Conservation (phyloP, 2,113 vertebrate genomes). For the Aspiorhynchus laticeps region DNA sequence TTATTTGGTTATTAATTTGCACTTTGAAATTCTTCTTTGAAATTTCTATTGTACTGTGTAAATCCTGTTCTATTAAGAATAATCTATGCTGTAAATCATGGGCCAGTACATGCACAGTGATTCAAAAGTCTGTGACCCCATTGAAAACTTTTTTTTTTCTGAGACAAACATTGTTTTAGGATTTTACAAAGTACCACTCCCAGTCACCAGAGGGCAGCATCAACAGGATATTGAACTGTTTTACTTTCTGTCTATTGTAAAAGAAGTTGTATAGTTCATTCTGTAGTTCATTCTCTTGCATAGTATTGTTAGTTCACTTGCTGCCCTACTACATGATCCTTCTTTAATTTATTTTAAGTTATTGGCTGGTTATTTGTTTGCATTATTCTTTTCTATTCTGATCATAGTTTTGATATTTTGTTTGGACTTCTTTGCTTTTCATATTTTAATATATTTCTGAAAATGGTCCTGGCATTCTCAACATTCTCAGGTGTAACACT, state of each 20-base stretch:
- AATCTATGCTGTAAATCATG: too few species aligned
- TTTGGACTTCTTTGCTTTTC: background rate
- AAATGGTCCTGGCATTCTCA: background rate
- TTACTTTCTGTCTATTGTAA: background rate
- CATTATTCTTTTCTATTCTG: background rate
- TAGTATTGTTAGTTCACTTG: background rate
- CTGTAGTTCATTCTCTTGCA: background rate
- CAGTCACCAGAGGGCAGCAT: background rate
- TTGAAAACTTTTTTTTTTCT: background rate
- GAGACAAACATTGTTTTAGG: background rate
- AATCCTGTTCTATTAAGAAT: too few species aligned
- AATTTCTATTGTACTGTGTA: too few species aligned
- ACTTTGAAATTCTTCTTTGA: too few species aligned
- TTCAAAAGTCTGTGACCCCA: background rate
- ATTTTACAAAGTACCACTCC: background rate
- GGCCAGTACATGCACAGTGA: background rate
- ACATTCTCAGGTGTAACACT: background rate
- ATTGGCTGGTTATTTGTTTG: background rate
- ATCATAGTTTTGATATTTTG: background rate
- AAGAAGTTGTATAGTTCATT: background rate
- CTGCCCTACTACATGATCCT: background rate
- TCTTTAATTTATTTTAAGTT: too few species aligned
- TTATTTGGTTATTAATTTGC: too few species aligned
- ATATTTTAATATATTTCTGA: background rate
- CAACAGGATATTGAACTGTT: background rate